phyloP scores from a whole-genome alignment of 2,113 vertebrate species.

The Myotis yumanensis region DNA sequence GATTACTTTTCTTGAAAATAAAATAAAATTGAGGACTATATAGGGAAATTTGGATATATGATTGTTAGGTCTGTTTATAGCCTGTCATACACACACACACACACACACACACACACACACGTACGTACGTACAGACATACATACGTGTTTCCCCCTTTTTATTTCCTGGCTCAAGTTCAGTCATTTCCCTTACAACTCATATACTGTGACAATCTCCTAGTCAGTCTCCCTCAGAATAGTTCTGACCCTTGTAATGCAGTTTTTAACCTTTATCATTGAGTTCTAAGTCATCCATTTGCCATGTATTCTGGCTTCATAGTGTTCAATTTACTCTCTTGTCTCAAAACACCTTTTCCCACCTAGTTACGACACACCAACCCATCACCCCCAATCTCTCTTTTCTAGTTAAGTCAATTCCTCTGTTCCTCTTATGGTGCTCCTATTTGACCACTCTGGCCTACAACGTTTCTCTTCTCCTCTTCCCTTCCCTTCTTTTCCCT shows the following conservation, averaged over 20 bases:
- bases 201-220: neutral
- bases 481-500: neutral
- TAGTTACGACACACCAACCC: neutral
- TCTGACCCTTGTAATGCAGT: neutral
- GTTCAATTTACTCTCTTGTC: neutral
- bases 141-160: neutral
- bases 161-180: neutral
- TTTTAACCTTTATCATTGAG: neutral
- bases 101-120: neutral
- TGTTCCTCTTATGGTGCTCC: neutral
- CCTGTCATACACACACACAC: neutral
- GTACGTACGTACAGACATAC: no score
- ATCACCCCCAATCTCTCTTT: no score
- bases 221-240: neutral
- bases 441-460: neutral
- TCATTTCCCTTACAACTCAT: neutral
- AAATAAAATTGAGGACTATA: neutral
- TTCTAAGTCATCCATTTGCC: neutral
- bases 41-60: neutral
- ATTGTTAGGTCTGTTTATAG: neutral
- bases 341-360: neutral
- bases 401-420: neutral
- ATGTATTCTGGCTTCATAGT: neutral
- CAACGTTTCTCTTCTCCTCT: neutral
- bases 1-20: slow-evolving; percentile 33